Percentiles rank a stretch among this genome's conserved stretches.
Evolutionary conservation across 2,888 invertebrate genomes (phyloP).

Genomic region (Branchipolynoe longqiensis): DNA sequence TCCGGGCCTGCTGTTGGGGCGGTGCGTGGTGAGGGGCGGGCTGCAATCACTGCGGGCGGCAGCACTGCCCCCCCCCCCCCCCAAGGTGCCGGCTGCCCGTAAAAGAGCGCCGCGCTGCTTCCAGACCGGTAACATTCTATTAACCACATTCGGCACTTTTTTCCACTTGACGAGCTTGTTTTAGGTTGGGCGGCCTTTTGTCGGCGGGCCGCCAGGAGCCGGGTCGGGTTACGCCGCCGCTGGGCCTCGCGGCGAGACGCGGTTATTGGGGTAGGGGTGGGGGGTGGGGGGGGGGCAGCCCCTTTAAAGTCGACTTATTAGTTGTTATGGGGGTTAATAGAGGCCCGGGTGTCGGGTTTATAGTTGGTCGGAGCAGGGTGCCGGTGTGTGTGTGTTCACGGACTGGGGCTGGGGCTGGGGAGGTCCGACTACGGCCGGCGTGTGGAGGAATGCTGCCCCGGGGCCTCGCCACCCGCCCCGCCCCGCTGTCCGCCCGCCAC

Average conservation of each 20-base stretch:
- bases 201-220: background rate
- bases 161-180: constrained; percentile 16
- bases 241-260: too few species aligned
- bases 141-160: too few species aligned
- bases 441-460: constrained; percentile 37
- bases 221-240: constrained; percentile 17
- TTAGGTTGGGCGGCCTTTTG: background rate
- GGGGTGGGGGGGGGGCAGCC: background rate
- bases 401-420: background rate
- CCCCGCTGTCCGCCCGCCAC: too few species aligned
- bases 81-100: too few species aligned
- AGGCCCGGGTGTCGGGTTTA: background rate
- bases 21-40: too few species aligned
- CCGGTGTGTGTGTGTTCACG: too few species aligned
- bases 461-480: background rate
- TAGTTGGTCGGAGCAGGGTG: background rate
- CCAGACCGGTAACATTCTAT: too few species aligned
- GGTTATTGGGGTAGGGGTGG: too few species aligned
- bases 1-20: too few species aligned
- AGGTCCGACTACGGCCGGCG: constrained; percentile 7
- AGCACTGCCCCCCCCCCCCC: too few species aligned
- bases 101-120: too few species aligned
- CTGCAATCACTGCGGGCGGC: too few species aligned
- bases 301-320: constrained; percentile 42
- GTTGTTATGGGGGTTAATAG: constrained; percentile 46